Evolutionary conservation across 2,113 vertebrate genomes (phyloP).

Genomic region (Lanius collurio): DNA sequence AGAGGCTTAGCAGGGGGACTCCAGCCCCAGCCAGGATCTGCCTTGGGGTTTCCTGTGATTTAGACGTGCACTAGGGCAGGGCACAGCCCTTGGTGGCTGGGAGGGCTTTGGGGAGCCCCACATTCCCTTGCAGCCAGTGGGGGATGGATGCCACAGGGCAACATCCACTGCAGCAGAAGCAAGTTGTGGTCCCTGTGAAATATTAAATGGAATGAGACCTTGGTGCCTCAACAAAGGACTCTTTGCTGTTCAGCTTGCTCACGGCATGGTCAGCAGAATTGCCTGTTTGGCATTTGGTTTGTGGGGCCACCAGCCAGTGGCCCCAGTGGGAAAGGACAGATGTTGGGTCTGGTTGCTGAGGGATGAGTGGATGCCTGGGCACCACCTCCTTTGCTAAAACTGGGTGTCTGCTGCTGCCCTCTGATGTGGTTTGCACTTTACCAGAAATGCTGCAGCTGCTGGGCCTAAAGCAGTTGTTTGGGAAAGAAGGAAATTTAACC

Average conservation of each 20-base stretch:
- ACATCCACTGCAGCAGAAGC: accelerated
- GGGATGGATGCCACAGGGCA: not conserved
- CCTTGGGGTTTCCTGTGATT: not conserved
- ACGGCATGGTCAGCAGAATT: accelerated
- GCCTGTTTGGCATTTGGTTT: not conserved
- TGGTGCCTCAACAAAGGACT: not conserved
- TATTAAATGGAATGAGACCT: not conserved
- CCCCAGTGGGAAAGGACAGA: not conserved
- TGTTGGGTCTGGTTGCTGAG: not conserved
- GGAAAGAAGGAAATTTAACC: not conserved
- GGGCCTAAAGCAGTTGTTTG: not conserved
- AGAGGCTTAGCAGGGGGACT: accelerated
- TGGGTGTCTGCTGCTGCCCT: not conserved
- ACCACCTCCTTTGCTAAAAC: not conserved
- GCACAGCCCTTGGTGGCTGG: accelerated
- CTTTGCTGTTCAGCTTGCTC: not conserved
- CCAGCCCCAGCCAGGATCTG: not conserved
- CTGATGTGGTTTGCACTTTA: not conserved
- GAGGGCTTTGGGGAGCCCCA: not conserved
- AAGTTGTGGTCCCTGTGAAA: not conserved
- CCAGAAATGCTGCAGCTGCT: not conserved
- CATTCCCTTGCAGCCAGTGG: not conserved
- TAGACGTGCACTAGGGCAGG: not conserved
- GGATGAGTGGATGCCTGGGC: not conserved
- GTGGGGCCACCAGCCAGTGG: not conserved